phyloP scores from a whole-genome alignment of 2,113 vertebrate species.

The Coregonus clupeaformis region DNA sequence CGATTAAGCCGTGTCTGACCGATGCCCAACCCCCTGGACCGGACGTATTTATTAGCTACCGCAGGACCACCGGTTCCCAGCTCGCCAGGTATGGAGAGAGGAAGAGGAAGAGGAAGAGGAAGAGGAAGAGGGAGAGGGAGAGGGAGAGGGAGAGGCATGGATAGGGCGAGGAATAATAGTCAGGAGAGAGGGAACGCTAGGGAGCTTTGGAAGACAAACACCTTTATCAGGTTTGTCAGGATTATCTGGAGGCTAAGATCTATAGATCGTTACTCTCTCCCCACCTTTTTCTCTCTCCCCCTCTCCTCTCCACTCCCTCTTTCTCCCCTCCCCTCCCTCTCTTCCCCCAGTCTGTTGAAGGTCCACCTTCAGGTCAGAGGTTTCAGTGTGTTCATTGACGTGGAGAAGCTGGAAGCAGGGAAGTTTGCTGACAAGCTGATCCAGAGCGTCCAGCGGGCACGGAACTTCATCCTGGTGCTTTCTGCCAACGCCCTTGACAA shows the following conservation, averaged over 20 bases:
- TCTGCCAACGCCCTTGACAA: slow-evolving; percentile 87
- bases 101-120: background rate
- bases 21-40: slow-evolving; percentile 77
- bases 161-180: background rate
- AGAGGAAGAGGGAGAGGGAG: background rate
- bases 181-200: background rate
- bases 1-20: slow-evolving; percentile 68
- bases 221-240: no score
- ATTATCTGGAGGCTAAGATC: no score
- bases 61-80: slow-evolving; percentile 89
- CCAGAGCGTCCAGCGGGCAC: slow-evolving; percentile 86
- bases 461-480: slow-evolving; percentile 92
- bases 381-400: slow-evolving; percentile 95
- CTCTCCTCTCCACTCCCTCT: background rate
- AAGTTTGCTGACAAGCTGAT: slow-evolving; percentile 94
- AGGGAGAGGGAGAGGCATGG: background rate
- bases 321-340: background rate
- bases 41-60: slow-evolving; percentile 97
- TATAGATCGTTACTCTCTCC: background rate
- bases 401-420: slow-evolving; percentile 95
- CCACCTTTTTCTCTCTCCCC: background rate
- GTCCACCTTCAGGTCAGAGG: slow-evolving; percentile 94
- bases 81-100: slow-evolving; percentile 85
- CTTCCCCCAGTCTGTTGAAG: slow-evolving; percentile 84
- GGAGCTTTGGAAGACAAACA: background rate